Percentiles rank a stretch among this genome's conserved stretches.
Conservation (phyloP, 2,113 vertebrate species). For the Callospermophilus lateralis region DNA sequence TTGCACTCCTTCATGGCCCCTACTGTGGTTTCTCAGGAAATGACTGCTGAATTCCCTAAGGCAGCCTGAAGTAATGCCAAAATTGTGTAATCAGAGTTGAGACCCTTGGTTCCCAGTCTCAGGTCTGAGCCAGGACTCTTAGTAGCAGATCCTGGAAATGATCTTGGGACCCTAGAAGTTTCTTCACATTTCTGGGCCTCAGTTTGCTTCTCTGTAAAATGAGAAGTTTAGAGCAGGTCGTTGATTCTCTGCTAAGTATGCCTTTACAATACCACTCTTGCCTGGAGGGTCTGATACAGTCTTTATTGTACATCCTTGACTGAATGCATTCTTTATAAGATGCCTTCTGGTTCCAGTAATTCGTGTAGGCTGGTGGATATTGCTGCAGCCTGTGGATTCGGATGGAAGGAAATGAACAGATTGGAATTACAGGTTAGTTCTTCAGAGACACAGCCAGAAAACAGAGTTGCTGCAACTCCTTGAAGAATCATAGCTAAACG, state of each 20-base stretch:
- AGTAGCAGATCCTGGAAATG: slow-evolving; percentile 12
- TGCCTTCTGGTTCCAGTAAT: not conserved
- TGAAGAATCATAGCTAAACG: not conserved
- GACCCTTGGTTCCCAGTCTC: slow-evolving; percentile 38
- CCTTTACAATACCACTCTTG: not conserved
- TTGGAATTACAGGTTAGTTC: slow-evolving; percentile 26
- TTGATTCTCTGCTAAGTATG: not conserved
- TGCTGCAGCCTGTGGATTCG: not conserved
- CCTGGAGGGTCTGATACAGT: not conserved
- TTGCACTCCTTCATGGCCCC: slow-evolving; percentile 56
- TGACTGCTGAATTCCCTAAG: slow-evolving; percentile 71
- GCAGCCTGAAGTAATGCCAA: slow-evolving; percentile 32
- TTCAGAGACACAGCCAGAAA: not conserved
- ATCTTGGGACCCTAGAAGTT: not conserved
- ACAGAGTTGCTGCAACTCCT: not conserved
- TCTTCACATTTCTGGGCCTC: slow-evolving; percentile 16
- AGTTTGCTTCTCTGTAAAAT: not conserved
- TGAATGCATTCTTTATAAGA: not conserved
- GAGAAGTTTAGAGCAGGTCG: not conserved
- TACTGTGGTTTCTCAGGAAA: slow-evolving; percentile 76
- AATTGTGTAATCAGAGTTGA: slow-evolving; percentile 22
- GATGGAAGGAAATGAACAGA: slow-evolving; percentile 45
- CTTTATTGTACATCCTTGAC: not conserved
- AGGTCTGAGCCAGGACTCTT: slow-evolving; percentile 28
- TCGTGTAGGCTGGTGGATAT: slow-evolving; percentile 15